Conservation (phyloP, 2,888 invertebrate genomes). For the Tromatobia lineatoria region DNA sequence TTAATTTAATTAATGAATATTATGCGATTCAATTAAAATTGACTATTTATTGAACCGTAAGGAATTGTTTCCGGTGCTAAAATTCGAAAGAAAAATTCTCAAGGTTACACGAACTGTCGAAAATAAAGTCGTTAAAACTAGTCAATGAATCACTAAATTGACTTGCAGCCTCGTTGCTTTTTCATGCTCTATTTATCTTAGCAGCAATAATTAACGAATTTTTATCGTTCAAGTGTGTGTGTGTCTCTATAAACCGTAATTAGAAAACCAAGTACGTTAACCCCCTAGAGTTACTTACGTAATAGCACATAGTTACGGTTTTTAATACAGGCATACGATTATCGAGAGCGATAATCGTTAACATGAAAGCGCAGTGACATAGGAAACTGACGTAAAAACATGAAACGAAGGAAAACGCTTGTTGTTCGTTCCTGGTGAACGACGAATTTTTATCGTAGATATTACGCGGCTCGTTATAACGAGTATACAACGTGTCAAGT, state of each 20-base stretch:
- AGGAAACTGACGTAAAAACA: conserved; percentile 4
- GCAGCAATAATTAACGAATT: conserved; percentile 14
- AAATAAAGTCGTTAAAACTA: conserved; percentile 25
- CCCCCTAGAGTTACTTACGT: conserved; percentile 27
- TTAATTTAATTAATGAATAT: not conserved
- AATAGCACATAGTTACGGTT: not conserved
- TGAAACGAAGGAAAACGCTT: not conserved
- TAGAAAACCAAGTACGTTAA: conserved; percentile 49
- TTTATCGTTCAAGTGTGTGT: not conserved
- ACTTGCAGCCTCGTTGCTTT: conserved; percentile 31
- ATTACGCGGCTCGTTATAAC: conserved; percentile 47
- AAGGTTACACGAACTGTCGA: conserved; percentile 42
- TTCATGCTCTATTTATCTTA: conserved; percentile 46
- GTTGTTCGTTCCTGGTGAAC: not conserved
- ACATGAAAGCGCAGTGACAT: conserved; percentile 9
- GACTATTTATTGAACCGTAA: not conserved
- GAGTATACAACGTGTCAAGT: conserved; percentile 30
- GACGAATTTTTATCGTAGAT: conserved; percentile 30
- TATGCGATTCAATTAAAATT: not conserved
- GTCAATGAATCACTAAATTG: conserved; percentile 36
- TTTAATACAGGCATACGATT: conserved; percentile 6
- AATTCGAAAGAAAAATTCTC: conserved; percentile 1
- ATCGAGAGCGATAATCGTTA: conserved; percentile 50
- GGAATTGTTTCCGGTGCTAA: not conserved
- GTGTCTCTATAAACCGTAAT: not conserved